Evolutionary conservation across 1,140 invertebrate species (phyloP), one percentile per base, ranked within the genome.

Genomic region (Meloidogyne chitwoodi): DNA sequence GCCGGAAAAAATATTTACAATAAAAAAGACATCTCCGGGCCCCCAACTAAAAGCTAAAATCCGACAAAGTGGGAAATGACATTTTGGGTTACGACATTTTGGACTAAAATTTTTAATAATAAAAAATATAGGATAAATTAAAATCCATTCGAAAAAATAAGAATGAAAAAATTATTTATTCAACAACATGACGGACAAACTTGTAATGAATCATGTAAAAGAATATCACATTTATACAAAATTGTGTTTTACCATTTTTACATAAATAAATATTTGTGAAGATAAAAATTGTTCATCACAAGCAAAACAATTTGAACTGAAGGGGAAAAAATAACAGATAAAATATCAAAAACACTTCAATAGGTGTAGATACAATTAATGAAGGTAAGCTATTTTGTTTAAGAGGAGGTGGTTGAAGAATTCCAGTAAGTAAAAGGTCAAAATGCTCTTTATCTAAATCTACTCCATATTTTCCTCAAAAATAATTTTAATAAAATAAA

Each of bases 141-240:
- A 66, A 66, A 66, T 19, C 16, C 0, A 27, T 65, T 66, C 6
- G 11, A 66, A 66, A 66, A 22, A 29, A 12, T 5, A 14, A 22
- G 29, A 1, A 24, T 74, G 44, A 56, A 68, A 29, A 8, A 22
- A 14, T 8, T 16, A 11, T 62, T 26, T 78, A 44, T 66, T 78
- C 68, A 78, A 19, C 77, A 56, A 56, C 77, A 78, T 8, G 77
- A 77, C 14, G 77, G 77, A 70, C 77, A 78, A 61, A 78, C 67
- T 62, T 78, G 77, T 61, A 78, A 64, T 61, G 76, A 79, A 27
- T 78, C 77, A 62, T 78, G 77, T 22, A 78, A 75, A 44, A 79
- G 34, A 41, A 80, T 34, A 44, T 78, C 77, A 70, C 77, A 78
- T 19, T 78, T 19, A 78, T 78, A 65, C 77, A 78, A 44, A 78